Percentiles rank a stretch among this genome's conserved stretches.
Evolutionary conservation across 2,888 invertebrate species (phyloP).

Genomic region (Crematogaster levior): DNA sequence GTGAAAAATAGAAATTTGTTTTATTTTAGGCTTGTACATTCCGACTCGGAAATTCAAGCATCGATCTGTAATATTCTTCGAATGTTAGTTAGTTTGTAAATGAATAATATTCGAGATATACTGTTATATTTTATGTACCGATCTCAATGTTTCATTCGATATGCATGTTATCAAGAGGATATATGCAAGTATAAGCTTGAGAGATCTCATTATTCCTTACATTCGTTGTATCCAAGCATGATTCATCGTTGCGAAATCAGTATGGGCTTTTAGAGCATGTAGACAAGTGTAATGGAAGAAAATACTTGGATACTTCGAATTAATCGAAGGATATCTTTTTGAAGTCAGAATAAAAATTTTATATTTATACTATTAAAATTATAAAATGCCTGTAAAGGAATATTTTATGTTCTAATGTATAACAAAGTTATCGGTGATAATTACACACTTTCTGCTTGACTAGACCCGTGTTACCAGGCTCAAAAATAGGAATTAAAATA

Average conservation of each 20-base stretch:
- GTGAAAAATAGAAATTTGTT: slow-evolving; percentile 36
- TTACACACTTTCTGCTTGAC: slow-evolving; percentile 29
- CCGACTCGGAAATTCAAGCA: slow-evolving; percentile 55
- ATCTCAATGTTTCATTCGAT: slow-evolving; percentile 79
- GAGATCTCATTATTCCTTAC: slow-evolving; percentile 63
- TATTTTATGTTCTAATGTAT: slow-evolving; percentile 28
- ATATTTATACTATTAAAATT: slow-evolving; percentile 55
- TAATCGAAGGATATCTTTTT: slow-evolving; percentile 8
- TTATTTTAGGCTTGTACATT: slow-evolving; percentile 63
- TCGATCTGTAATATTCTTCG: slow-evolving; percentile 69
- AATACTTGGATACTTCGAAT: slow-evolving; percentile 47
- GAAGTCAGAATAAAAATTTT: slow-evolving; percentile 55
- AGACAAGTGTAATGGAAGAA: not conserved
- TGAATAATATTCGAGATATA: slow-evolving; percentile 78
- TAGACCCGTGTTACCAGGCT: slow-evolving; percentile 31
- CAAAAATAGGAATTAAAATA: slow-evolving; percentile 11
- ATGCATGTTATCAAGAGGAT: slow-evolving; percentile 51
- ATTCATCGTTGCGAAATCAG: not conserved
- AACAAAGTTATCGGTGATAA: slow-evolving; percentile 16
- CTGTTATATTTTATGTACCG: slow-evolving; percentile 80
- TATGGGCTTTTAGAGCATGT: not conserved
- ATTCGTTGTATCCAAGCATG: slow-evolving; percentile 53
- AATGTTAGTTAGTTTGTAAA: slow-evolving; percentile 75
- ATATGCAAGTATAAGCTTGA: slow-evolving; percentile 54
- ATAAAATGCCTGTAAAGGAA: slow-evolving; percentile 10